Conservation (phyloP, 2,888 invertebrate genomes). For the Leptinotarsa rubiginosa region DNA sequence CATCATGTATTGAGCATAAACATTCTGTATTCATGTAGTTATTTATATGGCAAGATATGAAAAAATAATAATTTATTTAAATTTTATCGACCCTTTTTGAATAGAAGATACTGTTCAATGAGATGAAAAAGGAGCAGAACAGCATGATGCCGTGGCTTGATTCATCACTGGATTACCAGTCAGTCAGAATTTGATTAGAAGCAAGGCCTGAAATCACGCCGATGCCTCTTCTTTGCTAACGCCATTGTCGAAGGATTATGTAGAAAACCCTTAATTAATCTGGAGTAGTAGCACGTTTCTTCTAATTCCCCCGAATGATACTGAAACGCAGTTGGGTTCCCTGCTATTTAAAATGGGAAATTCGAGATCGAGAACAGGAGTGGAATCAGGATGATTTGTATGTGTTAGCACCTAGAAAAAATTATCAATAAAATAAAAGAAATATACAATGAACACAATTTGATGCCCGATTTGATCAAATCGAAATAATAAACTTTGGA, state of each 20-base stretch:
- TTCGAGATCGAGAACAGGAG: not conserved
- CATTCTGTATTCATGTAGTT: no score
- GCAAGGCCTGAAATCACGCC: slow-evolving; percentile 52
- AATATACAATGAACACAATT: no score
- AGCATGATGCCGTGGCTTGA: slow-evolving; percentile 39
- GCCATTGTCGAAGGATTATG: slow-evolving; percentile 52
- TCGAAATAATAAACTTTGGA: no score
- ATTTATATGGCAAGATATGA: no score
- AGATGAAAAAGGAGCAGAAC: slow-evolving; percentile 39
- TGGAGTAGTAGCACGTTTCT: slow-evolving; percentile 35
- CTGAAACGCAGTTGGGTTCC: slow-evolving; percentile 33
- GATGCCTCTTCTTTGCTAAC: slow-evolving; percentile 49
- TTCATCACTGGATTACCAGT: slow-evolving; percentile 45
- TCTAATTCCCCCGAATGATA: slow-evolving; percentile 25
- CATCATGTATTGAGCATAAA: not conserved
- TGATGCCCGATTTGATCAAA: no score
- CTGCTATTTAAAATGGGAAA: slow-evolving; percentile 30
- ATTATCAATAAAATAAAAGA: no score
- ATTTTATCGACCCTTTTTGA: no score
- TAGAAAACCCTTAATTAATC: slow-evolving; percentile 52
- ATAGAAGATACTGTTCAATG: slow-evolving; percentile 27
- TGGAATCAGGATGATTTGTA: not conserved
- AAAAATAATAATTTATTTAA: no score
- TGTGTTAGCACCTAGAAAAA: not conserved
- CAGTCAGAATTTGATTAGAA: slow-evolving; percentile 48